These are phyloP conservation scores for Lordiphosa collinella DNA, from an alignment of 1,140 invertebrate species.

Conservation along the genomic window DNA sequence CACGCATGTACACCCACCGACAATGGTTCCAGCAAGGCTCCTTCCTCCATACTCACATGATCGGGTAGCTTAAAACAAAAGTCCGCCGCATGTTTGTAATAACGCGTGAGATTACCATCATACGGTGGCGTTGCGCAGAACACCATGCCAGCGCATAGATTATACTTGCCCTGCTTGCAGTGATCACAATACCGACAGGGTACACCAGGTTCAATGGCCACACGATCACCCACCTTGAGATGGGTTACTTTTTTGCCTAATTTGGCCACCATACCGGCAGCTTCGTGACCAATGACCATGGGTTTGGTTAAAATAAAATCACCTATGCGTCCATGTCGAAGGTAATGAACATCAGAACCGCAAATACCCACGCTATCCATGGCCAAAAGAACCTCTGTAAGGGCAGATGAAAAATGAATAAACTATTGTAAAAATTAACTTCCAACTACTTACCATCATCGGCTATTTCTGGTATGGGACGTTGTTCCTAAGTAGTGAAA, in stretches of 20 bases:
- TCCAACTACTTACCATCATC: slow-evolving; percentile 80
- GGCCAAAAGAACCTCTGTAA: slow-evolving; percentile 87
- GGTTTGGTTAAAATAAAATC: slow-evolving; percentile 89
- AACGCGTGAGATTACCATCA: slow-evolving; percentile 91
- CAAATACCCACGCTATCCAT: slow-evolving; percentile 97
- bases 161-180: slow-evolving; percentile 94
- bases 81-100: slow-evolving; percentile 94
- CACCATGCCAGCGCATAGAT: slow-evolving; percentile 91
- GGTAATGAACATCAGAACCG: slow-evolving; percentile 97
- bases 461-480: slow-evolving; percentile 84
- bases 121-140: slow-evolving; percentile 95
- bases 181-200: slow-evolving; percentile 91
- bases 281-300: slow-evolving; percentile 95
- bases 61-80: slow-evolving; percentile 97
- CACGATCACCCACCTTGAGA: slow-evolving; percentile 91
- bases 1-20: slow-evolving; percentile 96
- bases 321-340: slow-evolving; percentile 90
- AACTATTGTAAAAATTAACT: background rate
- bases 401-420: background rate
- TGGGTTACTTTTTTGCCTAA: slow-evolving; percentile 87
- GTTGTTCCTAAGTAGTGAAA: slow-evolving; percentile 84
- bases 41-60: slow-evolving; percentile 94
- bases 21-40: slow-evolving; percentile 94
- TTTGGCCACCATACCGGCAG: slow-evolving; percentile 85
- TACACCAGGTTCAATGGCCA: slow-evolving; percentile 95